Evolutionary conservation across 2,113 vertebrate genomes (phyloP), one percentile per base, ranked within the genome.

Genomic region (Microcebus ravelobensis): DNA sequence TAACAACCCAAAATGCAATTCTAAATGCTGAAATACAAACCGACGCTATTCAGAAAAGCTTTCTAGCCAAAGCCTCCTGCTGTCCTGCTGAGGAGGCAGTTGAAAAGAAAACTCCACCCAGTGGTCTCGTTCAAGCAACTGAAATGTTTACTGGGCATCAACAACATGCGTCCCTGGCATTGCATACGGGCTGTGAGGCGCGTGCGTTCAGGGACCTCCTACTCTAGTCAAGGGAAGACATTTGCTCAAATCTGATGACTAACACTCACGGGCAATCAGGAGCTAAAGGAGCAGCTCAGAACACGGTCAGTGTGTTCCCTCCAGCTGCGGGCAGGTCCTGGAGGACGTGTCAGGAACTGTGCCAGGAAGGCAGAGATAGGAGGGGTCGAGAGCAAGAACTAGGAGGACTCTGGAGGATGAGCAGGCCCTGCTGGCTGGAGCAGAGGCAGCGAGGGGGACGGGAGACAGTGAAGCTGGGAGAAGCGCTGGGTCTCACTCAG

Each of bases 141-240:
- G 57, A 68, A 25, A 42, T 42, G 2, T 15, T 59, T 48, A 17
- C 6, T 52, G 71, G 52, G 42, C 15, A 11, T 55, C 25, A 11
- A 12, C 1, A 23, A 13, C n/a, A 27, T 9, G 25, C 2, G 0
- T 0, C 67, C 39, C 48, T 25, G n/a, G 42, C 6, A 0, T 57
- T 39, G 29, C 9, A 5, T 23, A 88, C 20, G 11, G 36, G 45
- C 81, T 61, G 45, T 13, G 50, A 87, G 23, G 6, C 67, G 50
- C 17, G 50, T 15, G 6, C 17, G 36, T 39, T n/a, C 34, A 8
- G 76, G 42, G 70, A n/a, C n/a, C 17, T 36, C 48, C 10, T 5
- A 42, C n/a, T 21, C 29, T 14, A 29, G n/a, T 0, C n/a, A 13
- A 76, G 36, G 13, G 1, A 76, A 55, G 63, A n/a, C 9, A 0